phyloP scores from a whole-genome alignment of 2,797 vertebrate species.

The Steatocranus sp. region DNA sequence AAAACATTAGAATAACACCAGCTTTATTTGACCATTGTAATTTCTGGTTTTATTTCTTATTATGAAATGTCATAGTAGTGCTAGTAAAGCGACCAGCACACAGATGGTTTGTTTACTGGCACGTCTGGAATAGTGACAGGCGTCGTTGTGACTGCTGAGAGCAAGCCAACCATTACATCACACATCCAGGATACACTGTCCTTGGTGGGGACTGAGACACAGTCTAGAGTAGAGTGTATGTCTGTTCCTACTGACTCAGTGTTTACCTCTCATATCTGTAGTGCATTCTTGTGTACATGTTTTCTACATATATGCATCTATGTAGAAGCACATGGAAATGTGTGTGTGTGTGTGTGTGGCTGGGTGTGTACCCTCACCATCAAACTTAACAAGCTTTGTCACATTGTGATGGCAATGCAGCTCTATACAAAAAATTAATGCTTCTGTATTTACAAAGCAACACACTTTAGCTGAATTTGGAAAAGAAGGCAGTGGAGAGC shows the following conservation, averaged over 20 bases:
- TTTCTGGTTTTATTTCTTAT: neutral
- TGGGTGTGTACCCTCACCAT: neutral
- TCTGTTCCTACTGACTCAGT: neutral
- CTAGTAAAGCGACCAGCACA: neutral
- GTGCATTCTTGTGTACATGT: neutral
- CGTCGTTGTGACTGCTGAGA: conserved; percentile 52
- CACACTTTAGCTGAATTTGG: neutral
- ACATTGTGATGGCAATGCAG: neutral
- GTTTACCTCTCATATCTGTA: neutral
- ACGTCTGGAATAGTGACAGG: conserved; percentile 41
- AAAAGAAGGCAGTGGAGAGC: neutral
- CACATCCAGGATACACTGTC: conserved; percentile 44
- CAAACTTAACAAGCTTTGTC: neutral
- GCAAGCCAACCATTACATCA: conserved; percentile 58
- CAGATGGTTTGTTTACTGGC: conserved; percentile 43
- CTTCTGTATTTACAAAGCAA: neutral
- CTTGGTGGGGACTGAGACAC: conserved; percentile 11
- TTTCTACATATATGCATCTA: neutral
- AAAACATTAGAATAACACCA: neutral
- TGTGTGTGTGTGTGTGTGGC: neutral
- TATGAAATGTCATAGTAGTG: neutral
- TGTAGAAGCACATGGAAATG: neutral
- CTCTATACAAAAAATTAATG: neutral
- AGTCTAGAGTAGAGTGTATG: neutral
- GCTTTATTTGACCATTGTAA: neutral